Evolutionary conservation across 2,113 vertebrate genomes (phyloP), one percentile per base, ranked within the genome.

Genomic region (Larimichthys crocea): DNA sequence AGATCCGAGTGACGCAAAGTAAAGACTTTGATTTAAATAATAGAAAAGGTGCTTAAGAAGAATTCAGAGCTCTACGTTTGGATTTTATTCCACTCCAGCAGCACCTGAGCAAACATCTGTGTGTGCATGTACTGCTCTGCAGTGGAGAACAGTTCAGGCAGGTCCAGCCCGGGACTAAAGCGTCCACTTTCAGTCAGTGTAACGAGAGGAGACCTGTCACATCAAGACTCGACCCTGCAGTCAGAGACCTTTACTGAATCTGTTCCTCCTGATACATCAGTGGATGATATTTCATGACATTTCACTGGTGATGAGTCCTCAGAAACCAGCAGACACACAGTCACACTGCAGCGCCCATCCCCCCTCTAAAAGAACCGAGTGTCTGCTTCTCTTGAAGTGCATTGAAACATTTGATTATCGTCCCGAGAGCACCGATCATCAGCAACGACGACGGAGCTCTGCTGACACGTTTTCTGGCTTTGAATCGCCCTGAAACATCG

Each of bases 331-430:
- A 19, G 22, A 14, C 62, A 20, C 48, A 29, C 20, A 19, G 42
- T 26, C 64, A 24, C 67, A 7, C 11, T 1, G 40, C 5, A 29
- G 7, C 35, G 5, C 35, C 35, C 22, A 16, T 24, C 12, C 35
- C 17, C 24, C n/a, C 24, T n/a, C 12, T 4, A 17, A 8, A 1
- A 49, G n/a, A 71, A 72, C 42, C 50, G 75, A 0, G 78, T 78
- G 44, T 74, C 84, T 55, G 75, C 79, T 64, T 2, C 69, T 56
- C 65, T 66, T 59, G 61, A 68, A 83, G 84, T n/a, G 76, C 64
- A 61, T 65, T 76, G n/a, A 74, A 86, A 86, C 67, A 69, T 86
- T 44, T 66, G 61, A 86, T 88, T 48, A 80, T 55, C 52, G 14
- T 83, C 73, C 69, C 31, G 3, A 55, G 53, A 61, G 81, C 80